A percentile compares a stretch with the other conserved stretches of the same genome.
Evolutionary conservation across 2,797 vertebrate genomes (phyloP).

Genomic region (Tenualosa ilisha): DNA sequence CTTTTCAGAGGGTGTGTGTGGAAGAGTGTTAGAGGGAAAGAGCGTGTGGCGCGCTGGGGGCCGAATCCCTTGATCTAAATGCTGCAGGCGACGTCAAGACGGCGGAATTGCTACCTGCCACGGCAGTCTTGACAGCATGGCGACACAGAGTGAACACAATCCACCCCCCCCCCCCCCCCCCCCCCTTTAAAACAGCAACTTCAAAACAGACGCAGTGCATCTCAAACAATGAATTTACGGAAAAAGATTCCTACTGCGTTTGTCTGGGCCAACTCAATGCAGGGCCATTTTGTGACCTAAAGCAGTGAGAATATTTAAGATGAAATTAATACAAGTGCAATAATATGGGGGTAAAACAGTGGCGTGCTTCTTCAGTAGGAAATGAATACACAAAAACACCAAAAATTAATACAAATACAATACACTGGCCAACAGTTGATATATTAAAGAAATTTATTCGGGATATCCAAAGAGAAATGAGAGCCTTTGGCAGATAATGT

Average conservation of each 20-base stretch:
- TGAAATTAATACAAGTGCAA: not conserved
- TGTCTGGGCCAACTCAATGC: not conserved
- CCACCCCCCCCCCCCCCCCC: not conserved
- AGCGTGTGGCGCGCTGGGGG: not conserved
- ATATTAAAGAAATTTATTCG: no score
- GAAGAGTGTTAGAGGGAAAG: not conserved
- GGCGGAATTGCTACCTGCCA: conserved; percentile 13
- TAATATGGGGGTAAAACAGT: no score
- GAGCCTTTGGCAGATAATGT: not conserved
- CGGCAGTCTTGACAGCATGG: not conserved
- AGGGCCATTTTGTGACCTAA: not conserved
- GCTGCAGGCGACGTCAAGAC: not conserved
- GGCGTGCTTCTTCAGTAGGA: no score
- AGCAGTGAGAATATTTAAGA: not conserved
- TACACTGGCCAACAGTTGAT: no score
- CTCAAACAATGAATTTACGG: not conserved
- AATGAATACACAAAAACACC: no score
- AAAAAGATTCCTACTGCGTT: not conserved
- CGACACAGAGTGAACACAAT: not conserved
- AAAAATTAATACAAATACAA: not conserved
- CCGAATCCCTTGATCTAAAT: not conserved
- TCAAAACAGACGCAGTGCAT: not conserved
- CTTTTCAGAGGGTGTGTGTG: not conserved
- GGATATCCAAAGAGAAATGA: not conserved
- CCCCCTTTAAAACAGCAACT: not conserved